Evolutionary conservation across 2,113 vertebrate species (phyloP), one percentile per base, ranked within the genome.

Genomic region (Hucho hucho): DNA sequence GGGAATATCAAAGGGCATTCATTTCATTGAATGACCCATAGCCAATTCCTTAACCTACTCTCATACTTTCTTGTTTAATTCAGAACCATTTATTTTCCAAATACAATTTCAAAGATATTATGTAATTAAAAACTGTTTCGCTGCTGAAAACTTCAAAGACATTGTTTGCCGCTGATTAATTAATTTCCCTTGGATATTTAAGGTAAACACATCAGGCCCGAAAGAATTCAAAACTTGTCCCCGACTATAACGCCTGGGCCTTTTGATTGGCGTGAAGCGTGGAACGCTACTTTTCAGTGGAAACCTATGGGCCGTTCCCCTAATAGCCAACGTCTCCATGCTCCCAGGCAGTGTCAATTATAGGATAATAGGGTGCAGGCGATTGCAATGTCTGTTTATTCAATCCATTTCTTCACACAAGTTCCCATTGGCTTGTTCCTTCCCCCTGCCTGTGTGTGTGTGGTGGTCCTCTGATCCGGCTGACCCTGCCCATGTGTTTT

Each of bases 401-500:
- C 95, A 96, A 95, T 95, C 94, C 93, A 94, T 96, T 95, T 95
- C 96, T 97, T 96, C 95, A 95, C 95, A 96, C 95, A 93, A 95
- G 94, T 94, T 96, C 95, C 94, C 94, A 94, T 93, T 93, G 95
- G 93, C 94, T 93, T 94, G 89, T 94, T 91, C 92, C 93, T 93
- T 92, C 93, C 93, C 92, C 94, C 94, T 94, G 95, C 94, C 64
- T 72, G 49, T 80, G 79, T 94, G 96, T 95, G 93, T 95, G 95
- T 94, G 97, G 96, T 96, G 97, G 97, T 97, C 96, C 95, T 96
- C 94, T 96, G 96, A 97, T 97, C 97, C 94, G 87, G 89, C 95
- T 98, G 97, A 99, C 97, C 97, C 94, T 92, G 90, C 90, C 94
- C 97, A 99, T 98, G 96, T 99, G 97, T 97, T 98, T 98, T 98